Evolutionary conservation across 30 jellyfish, hydroid and myxozoan species (phyloP), one percentile per base, ranked within the genome.

Genomic region (Catostylus mosaicus): DNA sequence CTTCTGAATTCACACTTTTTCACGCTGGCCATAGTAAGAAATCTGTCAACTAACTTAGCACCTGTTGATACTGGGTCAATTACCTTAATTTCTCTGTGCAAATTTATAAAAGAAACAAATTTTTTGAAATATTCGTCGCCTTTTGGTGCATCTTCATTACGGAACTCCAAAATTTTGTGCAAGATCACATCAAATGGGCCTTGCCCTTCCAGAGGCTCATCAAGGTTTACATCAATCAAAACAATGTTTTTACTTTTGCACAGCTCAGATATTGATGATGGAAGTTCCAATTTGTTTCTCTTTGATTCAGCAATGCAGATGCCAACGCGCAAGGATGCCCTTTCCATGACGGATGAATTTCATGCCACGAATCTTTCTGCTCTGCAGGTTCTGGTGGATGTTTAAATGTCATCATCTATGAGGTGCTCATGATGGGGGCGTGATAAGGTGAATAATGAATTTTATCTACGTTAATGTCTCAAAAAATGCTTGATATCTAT

Each of bases 141-240:
- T 18, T 63, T 75, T 7, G 68, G 92, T 23, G 54, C 81, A 66
- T 86, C 97, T 37, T 84, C 92, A 38, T 81, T 71, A 29, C 82
- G 74, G 77, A 81, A 95, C 45, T 95, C 99, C 63, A 86, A 71
- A 22, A 90, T 74, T 78, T 95, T 95, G 82, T 95, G 99, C 34
- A 95, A 54, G 47, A 95, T 89, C 27, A 89, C 84, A 57, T 89
- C 97, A 81, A 84, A 95, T 29, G 97, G 97, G 32, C 99, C 99
- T 80, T 85, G 97, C 40, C 77, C 94, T 24, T 78, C 86, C 71
- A 93, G 30, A 30, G 88, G 78, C 27, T 34, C 70, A 16, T 76
- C 90, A 73, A 83, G 68, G 59, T 94, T 90, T n/a, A 94, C 89
- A n/a, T 82, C 97, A 31, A 73, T 76, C 51, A 94, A 50, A 61